Base-by-base conservation (phyloP, 2,797 vertebrate genomes). In the Galaxias olidus region DNA sequence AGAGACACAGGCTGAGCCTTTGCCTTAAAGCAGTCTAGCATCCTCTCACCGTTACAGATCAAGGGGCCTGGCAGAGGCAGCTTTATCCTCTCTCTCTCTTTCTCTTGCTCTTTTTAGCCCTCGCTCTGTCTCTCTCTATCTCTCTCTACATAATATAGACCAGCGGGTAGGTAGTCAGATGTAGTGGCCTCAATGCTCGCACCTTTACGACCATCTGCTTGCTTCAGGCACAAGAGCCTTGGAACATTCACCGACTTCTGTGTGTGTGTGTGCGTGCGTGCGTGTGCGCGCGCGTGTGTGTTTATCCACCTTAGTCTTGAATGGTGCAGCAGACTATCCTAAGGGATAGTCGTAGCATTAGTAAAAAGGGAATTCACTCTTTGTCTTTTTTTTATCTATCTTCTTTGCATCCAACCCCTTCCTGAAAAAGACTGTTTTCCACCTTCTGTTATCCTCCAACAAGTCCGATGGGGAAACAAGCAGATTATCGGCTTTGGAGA, bases 101-200 rank as follows among this genome's bases (percentile, higher is more conserved):
- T n/a, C n/a, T n/a, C n/a, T n/a, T n/a, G n/a, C n/a, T n/a, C n/a
- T n/a, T n/a, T n/a, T 20, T 20, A 19, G 5, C 14, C 10, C 8
- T 15, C 13, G 51, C 18, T 19, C 15, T 5, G 8, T 7, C 8
- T 15, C 48, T 46, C 13, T 60, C 9, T 42, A 20, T 69, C 18
- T 69, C 55, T 61, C 58, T 52, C 55, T 63, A 42, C 57, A 10
- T 18, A 55, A 64, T 65, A 63, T 59, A 61, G 70, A 64, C 53
- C 52, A 6, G 47, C 62, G 63, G 73, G 74, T 73, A 76, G 60
- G 61, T 46, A 76, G 74, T 77, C 73, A 63, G 67, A 58, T 30
- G 30, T 30, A 66, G 30, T 44, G 68, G 42, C 55, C 50, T 44
- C 49, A 30, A 63, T 63, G 70, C 71, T 59, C 68, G 53, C 62